Evolutionary conservation across 2,888 invertebrate species (phyloP), one percentile per base, ranked within the genome.

Genomic region (Halictus ligatus): DNA sequence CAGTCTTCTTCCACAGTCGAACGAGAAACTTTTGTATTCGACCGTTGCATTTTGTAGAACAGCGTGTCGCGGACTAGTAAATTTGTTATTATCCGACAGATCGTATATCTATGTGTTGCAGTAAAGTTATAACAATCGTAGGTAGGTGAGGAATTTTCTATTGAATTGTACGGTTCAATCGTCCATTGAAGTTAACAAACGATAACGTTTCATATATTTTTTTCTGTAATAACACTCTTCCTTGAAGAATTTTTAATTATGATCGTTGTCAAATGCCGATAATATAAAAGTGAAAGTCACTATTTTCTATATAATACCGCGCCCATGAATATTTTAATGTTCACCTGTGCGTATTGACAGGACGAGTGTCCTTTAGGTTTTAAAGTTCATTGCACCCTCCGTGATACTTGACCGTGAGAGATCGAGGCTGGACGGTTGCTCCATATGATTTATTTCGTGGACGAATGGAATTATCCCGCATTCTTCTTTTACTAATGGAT

Each of bases 341-440:
- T 69, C 8, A 15, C 15, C 15, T 25, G 15, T 4, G 12, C 1
- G n/a, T 18, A 18, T 29, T 64, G 64, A 29, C 64, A 29, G 29
- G 18, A 64, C 64, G 69, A 69, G 35, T 40, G 69, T 69, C 69
- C 54, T 74, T 85, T 80, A 69, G 40, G 60, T 54, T 73, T 75
- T 35, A 48, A 84, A 71, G 84, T 78, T 84, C 84, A 78, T 78
- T 78, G 84, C 72, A 78, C 78, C 72, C 35, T 18, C 46, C 73
- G 78, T 46, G 78, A 75, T 64, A 50, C 80, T 85, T 64, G 83
- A 80, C 67, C 79, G 84, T 69, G 80, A 76, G 88, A 88, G 84
- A 87, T 87, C 87, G 87, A 84, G 75, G 81, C 40, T 81, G 81
- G 73, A 86, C 84, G 60, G 60, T 84, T 86, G 86, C 67, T 78